Conservation (phyloP, 2,113 vertebrate species). For the Periophthalmodon schlosseri region DNA sequence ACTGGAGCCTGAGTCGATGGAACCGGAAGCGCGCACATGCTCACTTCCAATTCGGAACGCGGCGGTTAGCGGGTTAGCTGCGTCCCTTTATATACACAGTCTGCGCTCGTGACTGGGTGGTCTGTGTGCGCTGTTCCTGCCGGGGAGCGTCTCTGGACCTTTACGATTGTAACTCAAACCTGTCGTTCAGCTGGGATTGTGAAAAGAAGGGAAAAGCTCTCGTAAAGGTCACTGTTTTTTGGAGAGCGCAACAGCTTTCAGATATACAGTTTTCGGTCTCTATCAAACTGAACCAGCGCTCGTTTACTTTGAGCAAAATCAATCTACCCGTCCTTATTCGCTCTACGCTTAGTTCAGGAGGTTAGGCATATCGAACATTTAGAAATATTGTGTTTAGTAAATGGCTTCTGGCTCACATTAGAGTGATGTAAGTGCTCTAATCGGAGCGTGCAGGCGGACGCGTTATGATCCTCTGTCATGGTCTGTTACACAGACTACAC, state of each 20-base stretch:
- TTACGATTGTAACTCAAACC: constrained; percentile 1
- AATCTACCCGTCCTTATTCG: not conserved
- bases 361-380: not conserved
- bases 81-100: too few species aligned
- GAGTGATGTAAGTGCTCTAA: not conserved
- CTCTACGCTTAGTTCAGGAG: too few species aligned
- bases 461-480: not conserved
- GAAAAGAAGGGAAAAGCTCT: not conserved
- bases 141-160: not conserved
- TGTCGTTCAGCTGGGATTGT: not conserved
- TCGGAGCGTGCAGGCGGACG: not conserved
- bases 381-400: not conserved
- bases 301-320: too few species aligned
- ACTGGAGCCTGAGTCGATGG: too few species aligned
- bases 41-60: too few species aligned
- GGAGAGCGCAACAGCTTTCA: not conserved
- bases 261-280: too few species aligned
- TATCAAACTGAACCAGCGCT: too few species aligned
- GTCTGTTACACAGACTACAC: not conserved
- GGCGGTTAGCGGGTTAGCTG: too few species aligned
- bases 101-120: constrained; percentile 28
- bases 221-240: not conserved
- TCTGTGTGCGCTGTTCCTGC: constrained; percentile 6
- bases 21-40: too few species aligned
- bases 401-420: not conserved